Conservation (phyloP, 2,113 vertebrate genomes). For the Bos taurus region ARS-UCD2.0 NC_037346.1:33409001-33409500, state of each 20-base stretch:
- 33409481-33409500: not conserved
- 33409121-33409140: not conserved
- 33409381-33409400: not conserved
- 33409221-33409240: not conserved
- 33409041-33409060: slow-evolving; percentile 1
- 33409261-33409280: not conserved
- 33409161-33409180: not conserved
- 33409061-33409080: slow-evolving; percentile 6
- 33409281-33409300: not conserved
- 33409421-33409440: not conserved
- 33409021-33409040: slow-evolving; percentile 1
- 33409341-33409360: not conserved
- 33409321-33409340: not conserved
- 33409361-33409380: not conserved
- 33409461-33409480: not conserved
- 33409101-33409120: not conserved
- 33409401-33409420: not conserved
- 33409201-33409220: not conserved
- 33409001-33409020: slow-evolving; percentile 22
- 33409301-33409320: not conserved
- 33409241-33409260: not conserved
- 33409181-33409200: not conserved
- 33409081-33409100: not conserved
- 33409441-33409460: slow-evolving; percentile 4
- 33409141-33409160: not conserved